phyloP scores from a whole-genome alignment of 2,113 vertebrate genomes.

The Lycaon pictus region DNA sequence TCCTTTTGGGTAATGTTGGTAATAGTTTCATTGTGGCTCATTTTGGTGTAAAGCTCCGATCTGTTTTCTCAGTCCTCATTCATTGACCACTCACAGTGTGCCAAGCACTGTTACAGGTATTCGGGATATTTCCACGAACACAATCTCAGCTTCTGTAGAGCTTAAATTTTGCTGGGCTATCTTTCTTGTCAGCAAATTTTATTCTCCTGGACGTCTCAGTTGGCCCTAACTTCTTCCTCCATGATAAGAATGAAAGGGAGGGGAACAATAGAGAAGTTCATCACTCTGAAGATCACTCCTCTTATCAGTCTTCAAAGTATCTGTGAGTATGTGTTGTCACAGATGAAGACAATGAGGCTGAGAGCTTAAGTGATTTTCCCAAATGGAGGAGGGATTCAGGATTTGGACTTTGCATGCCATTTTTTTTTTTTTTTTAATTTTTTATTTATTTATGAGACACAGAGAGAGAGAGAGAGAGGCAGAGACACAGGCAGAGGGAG shows the following conservation, averaged over 20 bases:
- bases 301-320: neutral
- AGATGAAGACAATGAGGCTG: neutral
- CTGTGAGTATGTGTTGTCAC: neutral
- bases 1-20: neutral
- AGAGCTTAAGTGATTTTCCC: neutral
- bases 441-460: too few relatives aligned
- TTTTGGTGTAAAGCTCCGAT: neutral
- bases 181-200: neutral
- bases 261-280: neutral
- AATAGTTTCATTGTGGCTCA: neutral
- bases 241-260: neutral
- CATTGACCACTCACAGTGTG: neutral
- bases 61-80: constrained; percentile 35
- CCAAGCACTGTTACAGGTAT: neutral
- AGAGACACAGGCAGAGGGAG: too few relatives aligned
- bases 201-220: constrained; percentile 6
- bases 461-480: too few relatives aligned
- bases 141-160: neutral
- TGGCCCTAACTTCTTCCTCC: neutral
- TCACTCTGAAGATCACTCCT: neutral
- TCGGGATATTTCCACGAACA: neutral
- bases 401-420: neutral
- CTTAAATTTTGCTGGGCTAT: neutral
- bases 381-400: neutral
- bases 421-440: too few relatives aligned